Base-by-base conservation (phyloP, 2,888 invertebrate species). In the Lymantria monacha region DNA sequence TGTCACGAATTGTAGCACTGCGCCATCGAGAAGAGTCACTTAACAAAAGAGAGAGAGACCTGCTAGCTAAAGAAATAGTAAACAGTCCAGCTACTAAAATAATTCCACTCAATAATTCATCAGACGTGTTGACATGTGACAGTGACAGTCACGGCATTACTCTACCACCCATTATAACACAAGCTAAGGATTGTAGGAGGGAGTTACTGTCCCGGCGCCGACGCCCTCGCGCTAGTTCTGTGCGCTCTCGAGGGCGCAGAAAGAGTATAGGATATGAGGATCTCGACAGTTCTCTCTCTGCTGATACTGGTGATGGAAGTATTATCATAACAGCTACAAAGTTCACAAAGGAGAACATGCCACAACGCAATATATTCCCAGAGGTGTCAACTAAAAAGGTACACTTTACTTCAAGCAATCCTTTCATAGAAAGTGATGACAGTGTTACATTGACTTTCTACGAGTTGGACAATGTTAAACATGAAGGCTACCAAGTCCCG, bases 261-360 rank as follows among this genome's bases (percentile, higher is more conserved):
- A 80, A 83, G 71, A 87, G 80, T 58, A 84, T 72, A 30, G 83
- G 76, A 0, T 93, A 93, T 55, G 92, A 93, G 48, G 93, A 93
- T 59, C 75, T 93, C 30, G 92, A 93, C 69, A 93, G 93, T 59
- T 93, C 93, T 0, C 74, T 93, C 42, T 93, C 93, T 0, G 93
- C 93, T 0, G 93, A 93, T 55, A 73, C 89, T 3, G 93, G 93
- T 0, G 93, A 93, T 49, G 74, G 85, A 30, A 93, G 93, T 46
- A 83, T 92, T 41, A 74, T 92, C 11, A 79, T 92, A n/a, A 93
- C 93, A 9, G 92, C 93, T 0, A 83, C 83, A 3, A 93, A 92
- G 66, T 74, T 91, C 57, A 90, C 90, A 0, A 76, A 80, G 33
- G 87, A 86, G 7, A 87, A 86, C 58, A 83, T 91, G 87, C 91